Base-by-base conservation (phyloP, 2,888 invertebrate genomes). In the Parnassius orleans region DNA sequence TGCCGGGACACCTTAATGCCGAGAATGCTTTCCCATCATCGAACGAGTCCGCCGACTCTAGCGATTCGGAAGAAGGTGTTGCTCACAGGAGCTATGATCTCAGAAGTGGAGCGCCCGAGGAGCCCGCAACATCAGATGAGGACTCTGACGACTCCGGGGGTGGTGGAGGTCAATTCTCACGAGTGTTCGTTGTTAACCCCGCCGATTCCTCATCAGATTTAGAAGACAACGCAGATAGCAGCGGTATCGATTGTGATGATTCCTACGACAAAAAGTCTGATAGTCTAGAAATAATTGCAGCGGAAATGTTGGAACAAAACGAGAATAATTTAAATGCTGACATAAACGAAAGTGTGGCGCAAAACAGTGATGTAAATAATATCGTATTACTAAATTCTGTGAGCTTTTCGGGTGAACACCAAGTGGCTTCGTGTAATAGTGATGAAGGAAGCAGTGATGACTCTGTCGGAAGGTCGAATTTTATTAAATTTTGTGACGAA, bases 101-200 rank as follows among this genome's bases (percentile, higher is more conserved):
- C 51, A 86, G 84, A 24, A 90, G 87, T 65, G 86, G 87, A 15
- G 88, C 87, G 53, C 90, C 91, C 24, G 87, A 89, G 55, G 88
- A 90, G 69, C 89, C 87, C 24, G 86, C 89, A 51, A 91, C 94
- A 3, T 80, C 92, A 0, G 87, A 89, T 52, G 92, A 92, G 62
- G 91, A 91, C 70, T 91, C 92, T 0, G 90, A 89, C 44, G 91
- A 92, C 66, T 91, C 92, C 0, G 94, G 94, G 77, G 69, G 93
- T 79, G 75, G 94, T 80, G 76, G 94, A 79, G 87, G 89, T 2
- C 79, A 84, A 57, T 95, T 95, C 75, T 94, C 94, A 46, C 92
- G 94, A 61, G 94, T 95, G 15, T 95, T 95, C 76, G 93, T 95
- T 1, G 94, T 95, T 19, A 95, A 95, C 73, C 94, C 93, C 9